Evolutionary conservation across 1,140 invertebrate genomes (phyloP).

Genomic region (Saxidomus purpurata): DNA sequence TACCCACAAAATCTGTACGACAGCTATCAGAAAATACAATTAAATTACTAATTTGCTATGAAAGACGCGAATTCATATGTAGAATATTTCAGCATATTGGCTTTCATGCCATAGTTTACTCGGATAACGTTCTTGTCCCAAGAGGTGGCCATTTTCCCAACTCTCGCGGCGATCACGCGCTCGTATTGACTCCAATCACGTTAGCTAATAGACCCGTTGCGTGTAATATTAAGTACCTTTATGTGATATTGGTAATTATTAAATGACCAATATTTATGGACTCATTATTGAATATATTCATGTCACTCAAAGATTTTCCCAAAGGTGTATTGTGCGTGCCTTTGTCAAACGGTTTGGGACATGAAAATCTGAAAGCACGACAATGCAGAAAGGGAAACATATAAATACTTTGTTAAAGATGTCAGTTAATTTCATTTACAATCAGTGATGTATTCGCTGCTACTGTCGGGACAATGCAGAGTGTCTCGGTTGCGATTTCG

Average conservation of each 20-base stretch:
- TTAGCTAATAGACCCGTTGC: neutral
- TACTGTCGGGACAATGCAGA: too few relatives aligned
- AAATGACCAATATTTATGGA: constrained; percentile 36
- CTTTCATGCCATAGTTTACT: constrained; percentile 7
- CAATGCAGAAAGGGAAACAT: neutral
- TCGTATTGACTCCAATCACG: constrained; percentile 13
- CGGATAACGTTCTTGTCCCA: neutral
- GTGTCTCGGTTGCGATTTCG: too few relatives aligned
- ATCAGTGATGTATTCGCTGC: neutral
- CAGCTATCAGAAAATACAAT: constrained; percentile 8
- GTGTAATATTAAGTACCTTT: constrained; percentile 13
- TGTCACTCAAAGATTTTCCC: neutral
- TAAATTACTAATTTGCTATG: constrained; percentile 25
- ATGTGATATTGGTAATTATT: constrained; percentile 17
- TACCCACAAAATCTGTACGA: neutral
- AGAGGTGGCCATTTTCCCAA: neutral
- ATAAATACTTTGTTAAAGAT: neutral
- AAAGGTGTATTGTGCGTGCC: neutral
- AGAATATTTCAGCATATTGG: neutral
- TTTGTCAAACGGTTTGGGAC: neutral
- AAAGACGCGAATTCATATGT: neutral
- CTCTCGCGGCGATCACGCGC: constrained; percentile 40
- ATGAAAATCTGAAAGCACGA: neutral
- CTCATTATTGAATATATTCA: neutral
- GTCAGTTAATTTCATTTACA: neutral